phyloP scores from a whole-genome alignment of 92 coral and sea anemone genomes.

The Porites rus region DNA sequence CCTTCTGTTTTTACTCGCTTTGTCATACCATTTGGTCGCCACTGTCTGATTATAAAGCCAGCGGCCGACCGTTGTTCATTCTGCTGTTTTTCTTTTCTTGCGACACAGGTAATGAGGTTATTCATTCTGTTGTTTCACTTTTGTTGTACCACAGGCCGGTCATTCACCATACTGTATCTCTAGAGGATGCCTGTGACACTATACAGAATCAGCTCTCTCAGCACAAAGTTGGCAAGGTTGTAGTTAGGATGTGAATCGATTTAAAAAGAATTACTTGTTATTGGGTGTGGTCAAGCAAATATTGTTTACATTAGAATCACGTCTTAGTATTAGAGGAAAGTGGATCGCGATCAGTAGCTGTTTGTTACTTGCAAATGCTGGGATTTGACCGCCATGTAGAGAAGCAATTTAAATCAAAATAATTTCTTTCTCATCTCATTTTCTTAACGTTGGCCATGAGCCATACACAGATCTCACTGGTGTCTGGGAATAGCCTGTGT shows the following conservation, averaged over 20 bases:
- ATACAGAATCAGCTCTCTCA: conserved; percentile 68
- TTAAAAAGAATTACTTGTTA: neutral
- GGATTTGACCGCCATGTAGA: too few species aligned
- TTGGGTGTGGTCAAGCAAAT: neutral
- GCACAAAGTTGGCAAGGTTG: conserved; percentile 90
- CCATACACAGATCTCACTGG: too few species aligned
- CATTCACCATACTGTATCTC: conserved; percentile 91
- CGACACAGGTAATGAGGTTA: neutral
- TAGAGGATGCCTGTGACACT: conserved; percentile 89
- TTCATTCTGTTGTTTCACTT: neutral
- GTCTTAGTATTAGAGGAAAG: too few species aligned
- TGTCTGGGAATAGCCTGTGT: too few species aligned
- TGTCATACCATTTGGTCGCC: too few species aligned
- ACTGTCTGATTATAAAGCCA: neutral
- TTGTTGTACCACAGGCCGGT: conserved; percentile 77
- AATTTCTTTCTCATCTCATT: too few species aligned
- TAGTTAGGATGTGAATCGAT: conserved; percentile 73
- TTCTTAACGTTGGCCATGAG: too few species aligned
- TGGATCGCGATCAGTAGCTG: too few species aligned
- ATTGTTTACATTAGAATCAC: too few species aligned
- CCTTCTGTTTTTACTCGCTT: too few species aligned
- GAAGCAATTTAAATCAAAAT: too few species aligned
- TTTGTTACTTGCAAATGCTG: too few species aligned
- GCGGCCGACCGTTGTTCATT: conserved; percentile 74
- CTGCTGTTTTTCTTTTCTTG: conserved; percentile 36